Conservation (phyloP, 2,888 invertebrate species). For the Thereva nobilitata region DNA sequence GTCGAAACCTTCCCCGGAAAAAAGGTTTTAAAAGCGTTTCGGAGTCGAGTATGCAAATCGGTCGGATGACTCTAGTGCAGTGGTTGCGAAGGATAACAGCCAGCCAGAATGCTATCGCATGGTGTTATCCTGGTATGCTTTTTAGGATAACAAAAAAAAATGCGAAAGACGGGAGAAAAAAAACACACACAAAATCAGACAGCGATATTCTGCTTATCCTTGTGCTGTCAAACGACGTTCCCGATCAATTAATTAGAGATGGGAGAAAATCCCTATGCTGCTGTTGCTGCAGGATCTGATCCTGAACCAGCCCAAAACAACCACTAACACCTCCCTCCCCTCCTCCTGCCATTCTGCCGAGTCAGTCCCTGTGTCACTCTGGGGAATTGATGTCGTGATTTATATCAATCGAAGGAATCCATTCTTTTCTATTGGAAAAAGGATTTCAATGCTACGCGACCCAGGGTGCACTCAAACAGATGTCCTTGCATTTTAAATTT, state of each 20-base stretch:
- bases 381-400: background rate
- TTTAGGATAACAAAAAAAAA: background rate
- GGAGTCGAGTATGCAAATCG: conserved; percentile 28
- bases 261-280: background rate
- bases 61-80: background rate
- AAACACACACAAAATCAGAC: background rate
- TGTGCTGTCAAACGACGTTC: background rate
- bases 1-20: background rate
- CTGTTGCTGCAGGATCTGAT: no score
- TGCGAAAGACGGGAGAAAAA: no score
- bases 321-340: background rate
- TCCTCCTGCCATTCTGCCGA: background rate
- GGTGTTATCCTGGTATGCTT: background rate
- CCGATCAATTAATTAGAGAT: conserved; percentile 22
- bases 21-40: conserved; percentile 21
- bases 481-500: conserved; percentile 38
- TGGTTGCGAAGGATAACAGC: background rate
- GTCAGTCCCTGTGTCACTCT: background rate
- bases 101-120: background rate
- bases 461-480: conserved; percentile 32
- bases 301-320: no score
- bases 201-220: conserved; percentile 13
- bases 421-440: background rate
- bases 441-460: background rate
- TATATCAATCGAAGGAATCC: conserved; percentile 7